phyloP scores from a whole-genome alignment of 2,888 invertebrate genomes.

The Stratiomys singularior region DNA sequence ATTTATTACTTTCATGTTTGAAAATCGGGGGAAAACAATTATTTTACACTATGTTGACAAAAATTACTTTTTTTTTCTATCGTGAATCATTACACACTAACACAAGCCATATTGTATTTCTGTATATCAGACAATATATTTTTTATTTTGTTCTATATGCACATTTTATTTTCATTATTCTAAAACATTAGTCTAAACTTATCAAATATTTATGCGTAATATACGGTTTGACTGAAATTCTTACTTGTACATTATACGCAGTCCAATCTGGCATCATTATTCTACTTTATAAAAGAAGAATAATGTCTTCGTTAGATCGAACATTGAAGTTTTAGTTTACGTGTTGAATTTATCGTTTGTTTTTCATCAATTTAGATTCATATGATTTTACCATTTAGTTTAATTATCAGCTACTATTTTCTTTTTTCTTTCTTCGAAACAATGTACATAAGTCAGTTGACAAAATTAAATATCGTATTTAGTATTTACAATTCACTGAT shows the following conservation, averaged over 20 bases:
- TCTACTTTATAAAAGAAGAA: conserved; percentile 16
- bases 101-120: not conserved
- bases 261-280: not conserved
- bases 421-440: too few species aligned
- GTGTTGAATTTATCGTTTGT: too few species aligned
- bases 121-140: not conserved
- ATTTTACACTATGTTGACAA: not conserved
- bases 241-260: not conserved
- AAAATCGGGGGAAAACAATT: not conserved
- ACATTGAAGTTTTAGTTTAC: not conserved
- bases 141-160: not conserved
- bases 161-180: not conserved
- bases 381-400: too few species aligned
- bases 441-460: too few species aligned
- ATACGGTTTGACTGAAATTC: not conserved
- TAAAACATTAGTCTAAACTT: not conserved
- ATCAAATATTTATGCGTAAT: not conserved
- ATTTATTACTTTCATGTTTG: not conserved
- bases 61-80: not conserved
- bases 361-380: too few species aligned
- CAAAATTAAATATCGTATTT: too few species aligned
- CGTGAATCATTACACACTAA: not conserved
- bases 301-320: not conserved
- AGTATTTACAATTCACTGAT: too few species aligned
- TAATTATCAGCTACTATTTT: too few species aligned